These are phyloP conservation scores for Knipowitschia caucasica DNA, from an alignment of 2,797 vertebrate species.

Conservation along the genomic window DNA sequence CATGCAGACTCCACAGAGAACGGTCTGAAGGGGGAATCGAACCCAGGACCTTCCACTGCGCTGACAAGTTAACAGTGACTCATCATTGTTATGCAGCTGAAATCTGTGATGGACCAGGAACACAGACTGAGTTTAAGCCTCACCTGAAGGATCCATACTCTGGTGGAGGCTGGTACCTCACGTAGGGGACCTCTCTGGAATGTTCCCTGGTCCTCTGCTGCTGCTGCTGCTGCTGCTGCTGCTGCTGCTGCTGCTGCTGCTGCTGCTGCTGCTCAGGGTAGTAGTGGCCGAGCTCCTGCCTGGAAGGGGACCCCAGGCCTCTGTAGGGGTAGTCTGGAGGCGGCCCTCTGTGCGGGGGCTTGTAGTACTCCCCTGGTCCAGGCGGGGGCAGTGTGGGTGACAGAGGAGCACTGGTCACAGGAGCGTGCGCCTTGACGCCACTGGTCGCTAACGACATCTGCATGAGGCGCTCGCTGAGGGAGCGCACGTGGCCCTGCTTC, in stretches of 20 bases:
- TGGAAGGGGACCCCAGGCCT: constrained; percentile 80
- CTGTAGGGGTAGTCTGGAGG: constrained; percentile 96
- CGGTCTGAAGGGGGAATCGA: too few relatives aligned
- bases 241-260: too few relatives aligned
- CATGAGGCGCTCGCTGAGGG: constrained; percentile 95
- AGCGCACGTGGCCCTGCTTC: constrained; percentile 96
- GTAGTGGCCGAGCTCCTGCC: constrained; percentile 84
- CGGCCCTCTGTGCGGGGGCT: constrained; percentile 87
- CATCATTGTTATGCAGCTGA: too few relatives aligned
- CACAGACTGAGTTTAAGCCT: too few relatives aligned
- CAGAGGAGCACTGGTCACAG: constrained; percentile 87
- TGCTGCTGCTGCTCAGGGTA: constrained; percentile 89
- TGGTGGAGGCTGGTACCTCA: constrained; percentile 95
- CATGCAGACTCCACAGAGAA: too few relatives aligned
- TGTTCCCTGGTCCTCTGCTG: constrained; percentile 84
- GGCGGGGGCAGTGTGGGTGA: constrained; percentile 80
- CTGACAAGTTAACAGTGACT: too few relatives aligned
- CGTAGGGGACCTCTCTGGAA: constrained; percentile 85
- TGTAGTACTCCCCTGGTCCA: constrained; percentile 88
- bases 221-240: too few relatives aligned
- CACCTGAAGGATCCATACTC: constrained; percentile 97
- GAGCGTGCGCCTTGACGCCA: constrained; percentile 92
- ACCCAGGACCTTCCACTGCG: too few relatives aligned
- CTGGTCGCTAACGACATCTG: constrained; percentile 95
- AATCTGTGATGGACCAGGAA: too few relatives aligned